A percentile compares a stretch with the other conserved stretches of the same genome.
Conservation (phyloP, 2,113 vertebrate genomes). For the Sylvilagus bachmani region DNA sequence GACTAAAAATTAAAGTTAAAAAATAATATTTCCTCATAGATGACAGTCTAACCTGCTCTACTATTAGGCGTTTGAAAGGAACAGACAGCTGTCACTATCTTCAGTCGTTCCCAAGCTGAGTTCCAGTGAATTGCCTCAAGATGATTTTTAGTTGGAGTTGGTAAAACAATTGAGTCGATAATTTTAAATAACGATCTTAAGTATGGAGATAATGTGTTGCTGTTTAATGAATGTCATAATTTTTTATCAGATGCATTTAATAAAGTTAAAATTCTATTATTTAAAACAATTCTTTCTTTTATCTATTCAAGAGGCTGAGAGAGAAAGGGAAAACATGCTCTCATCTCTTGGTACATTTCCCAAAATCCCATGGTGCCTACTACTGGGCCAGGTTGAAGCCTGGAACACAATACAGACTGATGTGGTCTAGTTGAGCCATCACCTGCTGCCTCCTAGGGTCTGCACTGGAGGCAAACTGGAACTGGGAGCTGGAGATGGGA, state of each 20-base stretch:
- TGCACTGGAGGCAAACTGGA: no score
- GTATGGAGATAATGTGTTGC: not conserved
- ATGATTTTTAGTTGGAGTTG: not conserved
- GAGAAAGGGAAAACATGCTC: no score
- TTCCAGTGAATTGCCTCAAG: not conserved
- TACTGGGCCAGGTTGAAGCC: no score
- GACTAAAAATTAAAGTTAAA: not conserved
- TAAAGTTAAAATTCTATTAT: conserved; percentile 28
- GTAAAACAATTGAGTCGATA: not conserved
- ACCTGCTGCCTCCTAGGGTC: no score
- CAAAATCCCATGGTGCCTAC: no score
- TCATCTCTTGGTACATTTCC: no score
- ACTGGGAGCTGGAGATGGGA: no score
- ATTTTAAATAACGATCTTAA: not conserved
- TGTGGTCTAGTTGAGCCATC: no score
- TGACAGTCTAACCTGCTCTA: not conserved
- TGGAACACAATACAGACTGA: no score
- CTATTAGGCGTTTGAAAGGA: not conserved
- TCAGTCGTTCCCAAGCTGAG: not conserved
- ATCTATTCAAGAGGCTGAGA: no score
- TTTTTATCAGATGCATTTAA: conserved; percentile 13
- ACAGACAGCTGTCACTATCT: not conserved
- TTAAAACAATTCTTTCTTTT: no score
- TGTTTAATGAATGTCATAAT: not conserved
- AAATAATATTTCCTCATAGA: not conserved